A percentile compares a stretch with the other conserved stretches of the same genome.
Conservation (phyloP, 2,797 vertebrate genomes). For the Oreortyx pictus region DNA sequence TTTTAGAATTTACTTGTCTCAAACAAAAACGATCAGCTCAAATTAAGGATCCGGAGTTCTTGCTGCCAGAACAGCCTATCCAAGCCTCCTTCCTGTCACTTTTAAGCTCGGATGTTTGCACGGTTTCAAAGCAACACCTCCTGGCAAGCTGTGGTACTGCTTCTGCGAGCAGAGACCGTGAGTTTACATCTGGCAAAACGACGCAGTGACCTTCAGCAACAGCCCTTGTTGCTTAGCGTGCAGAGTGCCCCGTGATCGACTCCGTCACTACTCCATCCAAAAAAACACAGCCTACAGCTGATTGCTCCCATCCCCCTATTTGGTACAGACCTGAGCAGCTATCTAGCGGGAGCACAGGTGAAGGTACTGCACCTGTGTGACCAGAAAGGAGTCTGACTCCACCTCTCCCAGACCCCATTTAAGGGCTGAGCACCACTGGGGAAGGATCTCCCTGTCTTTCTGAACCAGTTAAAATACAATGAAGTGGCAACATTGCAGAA, state of each 20-base stretch:
- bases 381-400: no score
- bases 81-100: background rate
- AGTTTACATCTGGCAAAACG: fast-evolving
- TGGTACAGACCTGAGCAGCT: no score
- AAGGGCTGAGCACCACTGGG: no score
- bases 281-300: no score
- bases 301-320: no score
- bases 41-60: background rate
- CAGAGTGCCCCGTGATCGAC: fast-evolving
- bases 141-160: constrained; percentile 53
- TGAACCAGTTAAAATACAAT: background rate
- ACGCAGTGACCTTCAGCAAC: background rate
- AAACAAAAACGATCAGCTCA: background rate
- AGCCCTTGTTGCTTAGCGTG: background rate
- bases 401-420: no score
- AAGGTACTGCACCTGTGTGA: no score
- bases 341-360: no score
- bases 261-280: background rate
- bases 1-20: background rate
- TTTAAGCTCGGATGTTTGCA: background rate
- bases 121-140: constrained; percentile 61
- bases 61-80: background rate
- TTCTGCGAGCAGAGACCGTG: background rate
- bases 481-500: background rate
- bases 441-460: background rate